A percentile compares a stretch with the other conserved stretches of the same genome.
Evolutionary conservation across 2,797 vertebrate genomes (phyloP).

Genomic region (Onychomys torridus): DNA sequence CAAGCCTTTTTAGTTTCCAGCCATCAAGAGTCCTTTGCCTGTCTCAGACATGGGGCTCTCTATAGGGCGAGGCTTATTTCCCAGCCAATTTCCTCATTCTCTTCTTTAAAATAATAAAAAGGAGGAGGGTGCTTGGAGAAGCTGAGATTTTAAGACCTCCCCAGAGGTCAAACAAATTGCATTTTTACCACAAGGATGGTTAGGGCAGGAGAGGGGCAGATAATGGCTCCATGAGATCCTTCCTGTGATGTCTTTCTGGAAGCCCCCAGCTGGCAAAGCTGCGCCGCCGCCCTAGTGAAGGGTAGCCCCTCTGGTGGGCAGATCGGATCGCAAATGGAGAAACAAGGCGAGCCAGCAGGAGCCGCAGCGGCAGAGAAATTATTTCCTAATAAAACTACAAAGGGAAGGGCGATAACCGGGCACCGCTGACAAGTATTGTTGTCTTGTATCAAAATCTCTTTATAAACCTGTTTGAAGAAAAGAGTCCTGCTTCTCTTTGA

Average conservation of each 20-base stretch:
- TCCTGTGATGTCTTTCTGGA: conserved; percentile 82
- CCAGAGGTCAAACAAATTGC: conserved; percentile 84
- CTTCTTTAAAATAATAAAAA: conserved; percentile 45
- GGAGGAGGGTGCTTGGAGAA: conserved; percentile 69
- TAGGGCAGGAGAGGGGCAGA: conserved; percentile 77
- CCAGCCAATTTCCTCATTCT: conserved; percentile 62
- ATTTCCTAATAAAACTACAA: conserved; percentile 90
- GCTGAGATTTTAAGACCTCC: conserved; percentile 73
- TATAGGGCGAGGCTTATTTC: conserved; percentile 42
- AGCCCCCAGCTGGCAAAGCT: conserved; percentile 83
- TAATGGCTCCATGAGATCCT: conserved; percentile 81
- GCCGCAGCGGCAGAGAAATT: conserved; percentile 84
- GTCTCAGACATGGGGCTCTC: background rate
- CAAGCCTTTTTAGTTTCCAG: background rate
- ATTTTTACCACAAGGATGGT: conserved; percentile 83
- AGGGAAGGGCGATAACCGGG: conserved; percentile 87
- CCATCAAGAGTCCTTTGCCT: background rate
- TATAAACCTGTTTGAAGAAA: conserved; percentile 89
- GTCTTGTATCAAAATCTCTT: conserved; percentile 89
- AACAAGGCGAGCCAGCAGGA: conserved; percentile 85
- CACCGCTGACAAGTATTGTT: conserved; percentile 87
- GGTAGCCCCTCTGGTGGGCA: conserved; percentile 81
- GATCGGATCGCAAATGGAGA: conserved; percentile 84
- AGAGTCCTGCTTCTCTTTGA: conserved; percentile 87
- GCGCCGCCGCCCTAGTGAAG: conserved; percentile 14